Conservation (phyloP, 1,140 invertebrate genomes). For the Chironomus striatipennis region DNA sequence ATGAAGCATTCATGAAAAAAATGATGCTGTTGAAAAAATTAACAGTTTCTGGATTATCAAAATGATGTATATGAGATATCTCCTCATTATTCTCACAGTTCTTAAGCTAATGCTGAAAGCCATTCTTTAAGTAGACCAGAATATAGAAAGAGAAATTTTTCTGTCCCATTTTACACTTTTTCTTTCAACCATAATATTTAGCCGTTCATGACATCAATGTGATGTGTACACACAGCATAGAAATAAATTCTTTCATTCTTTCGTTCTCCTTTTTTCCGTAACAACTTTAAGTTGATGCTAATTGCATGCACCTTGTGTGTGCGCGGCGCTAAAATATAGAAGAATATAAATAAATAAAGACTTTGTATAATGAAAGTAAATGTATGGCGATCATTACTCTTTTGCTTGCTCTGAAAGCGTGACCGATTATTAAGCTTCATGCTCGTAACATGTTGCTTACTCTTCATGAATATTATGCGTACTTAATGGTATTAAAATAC, state of each 20-base stretch:
- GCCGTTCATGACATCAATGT: too few relatives aligned
- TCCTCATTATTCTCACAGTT: background rate
- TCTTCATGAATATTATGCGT: conserved; percentile 2
- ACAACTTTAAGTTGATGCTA: background rate
- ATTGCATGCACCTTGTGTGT: conserved; percentile 1
- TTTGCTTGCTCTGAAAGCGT: background rate
- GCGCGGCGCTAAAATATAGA: background rate
- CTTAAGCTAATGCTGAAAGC: background rate
- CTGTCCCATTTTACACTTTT: background rate
- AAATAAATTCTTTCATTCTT: too few relatives aligned
- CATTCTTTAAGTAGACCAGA: background rate
- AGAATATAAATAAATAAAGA: background rate
- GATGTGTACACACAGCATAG: too few relatives aligned
- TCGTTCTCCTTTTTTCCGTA: background rate
- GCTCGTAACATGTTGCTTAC: background rate
- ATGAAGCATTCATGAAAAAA: background rate
- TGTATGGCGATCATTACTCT: conserved; percentile 6
- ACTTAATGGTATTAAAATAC: too few relatives aligned
- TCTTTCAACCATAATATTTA: background rate
- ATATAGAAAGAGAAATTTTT: conserved; percentile 9
- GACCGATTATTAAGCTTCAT: conserved; percentile 13
- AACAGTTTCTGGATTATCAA: conserved; percentile 7
- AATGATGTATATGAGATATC: background rate
- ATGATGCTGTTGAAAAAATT: background rate
- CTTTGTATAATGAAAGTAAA: background rate